Percentiles rank a stretch among this genome's conserved stretches.
These are phyloP conservation scores for Sebastes umbrosus DNA, from an alignment of 2,797 vertebrate species.

Conservation along the genomic window DNA sequence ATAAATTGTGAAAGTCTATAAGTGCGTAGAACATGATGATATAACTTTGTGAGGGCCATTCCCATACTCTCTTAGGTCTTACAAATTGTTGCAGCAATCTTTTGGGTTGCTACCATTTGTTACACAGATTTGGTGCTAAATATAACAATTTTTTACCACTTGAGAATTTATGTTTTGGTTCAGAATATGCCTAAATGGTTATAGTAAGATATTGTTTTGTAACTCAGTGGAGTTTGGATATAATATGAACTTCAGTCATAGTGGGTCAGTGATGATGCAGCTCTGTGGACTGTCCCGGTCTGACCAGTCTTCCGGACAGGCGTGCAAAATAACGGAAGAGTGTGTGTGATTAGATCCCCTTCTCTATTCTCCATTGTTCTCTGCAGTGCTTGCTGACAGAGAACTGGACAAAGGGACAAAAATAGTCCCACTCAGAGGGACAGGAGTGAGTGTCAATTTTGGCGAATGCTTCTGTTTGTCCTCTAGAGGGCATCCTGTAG, in stretches of 20 bases:
- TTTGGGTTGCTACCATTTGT: no score
- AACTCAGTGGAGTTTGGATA: background rate
- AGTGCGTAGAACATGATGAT: no score
- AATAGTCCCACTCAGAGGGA: conserved; percentile 46
- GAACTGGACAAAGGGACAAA: conserved; percentile 51
- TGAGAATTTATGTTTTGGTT: background rate
- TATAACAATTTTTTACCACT: no score
- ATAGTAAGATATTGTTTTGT: background rate
- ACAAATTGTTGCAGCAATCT: no score
- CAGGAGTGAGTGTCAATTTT: conserved; percentile 17
- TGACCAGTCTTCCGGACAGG: conserved; percentile 30
- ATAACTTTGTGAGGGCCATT: no score
- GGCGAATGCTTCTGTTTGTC: background rate
- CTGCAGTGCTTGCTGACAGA: conserved; percentile 43
- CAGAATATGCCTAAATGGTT: background rate
- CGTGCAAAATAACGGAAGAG: conserved; percentile 39
- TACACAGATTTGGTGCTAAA: no score
- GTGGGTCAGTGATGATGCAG: conserved; percentile 15
- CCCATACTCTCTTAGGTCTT: no score
- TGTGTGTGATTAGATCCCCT: conserved; percentile 41
- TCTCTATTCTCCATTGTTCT: conserved; percentile 66
- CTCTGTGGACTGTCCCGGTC: conserved; percentile 28
- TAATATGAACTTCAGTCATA: conserved; percentile 19
- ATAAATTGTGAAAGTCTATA: no score
- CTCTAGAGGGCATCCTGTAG: conserved; percentile 55